Conservation (phyloP, 2,888 invertebrate species). For the Tenthredo mesomela region DNA sequence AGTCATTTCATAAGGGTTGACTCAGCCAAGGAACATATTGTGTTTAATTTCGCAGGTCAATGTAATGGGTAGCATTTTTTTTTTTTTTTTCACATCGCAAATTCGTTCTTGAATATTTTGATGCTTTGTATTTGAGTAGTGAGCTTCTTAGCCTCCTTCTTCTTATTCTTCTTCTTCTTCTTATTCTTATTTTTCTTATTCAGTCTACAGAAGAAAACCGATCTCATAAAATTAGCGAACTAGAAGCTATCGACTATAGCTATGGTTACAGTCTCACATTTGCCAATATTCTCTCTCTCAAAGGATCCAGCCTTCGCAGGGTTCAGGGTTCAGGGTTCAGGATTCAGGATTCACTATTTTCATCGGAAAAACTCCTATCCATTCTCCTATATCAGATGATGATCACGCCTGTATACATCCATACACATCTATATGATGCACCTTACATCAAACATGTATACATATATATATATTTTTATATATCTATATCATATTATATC, state of each 20-base stretch:
- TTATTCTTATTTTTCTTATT: neutral
- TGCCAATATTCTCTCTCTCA: slow-evolving; percentile 53
- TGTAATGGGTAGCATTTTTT: no score
- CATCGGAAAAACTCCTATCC: neutral
- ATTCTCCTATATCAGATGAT: neutral
- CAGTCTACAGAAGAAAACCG: slow-evolving; percentile 48
- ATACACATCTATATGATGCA: neutral
- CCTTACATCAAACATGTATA: neutral
- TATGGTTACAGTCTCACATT: slow-evolving; percentile 48
- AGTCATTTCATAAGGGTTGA: slow-evolving; percentile 10
- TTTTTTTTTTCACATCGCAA: neutral
- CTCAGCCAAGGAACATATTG: neutral
- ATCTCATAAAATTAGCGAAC: slow-evolving; percentile 66
- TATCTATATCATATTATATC: neutral
- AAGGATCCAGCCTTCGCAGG: slow-evolving; percentile 36
- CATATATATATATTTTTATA: no score
- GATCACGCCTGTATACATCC: neutral
- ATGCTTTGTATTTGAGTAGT: no score
- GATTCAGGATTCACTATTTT: neutral
- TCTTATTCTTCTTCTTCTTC: neutral
- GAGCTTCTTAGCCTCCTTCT: neutral
- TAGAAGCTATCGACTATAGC: slow-evolving; percentile 61
- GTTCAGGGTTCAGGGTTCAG: neutral
- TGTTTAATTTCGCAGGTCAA: no score
- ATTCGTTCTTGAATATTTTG: neutral